Base-by-base conservation (phyloP, 1,140 invertebrate genomes). In the Drosophila quadrilineata region DNA sequence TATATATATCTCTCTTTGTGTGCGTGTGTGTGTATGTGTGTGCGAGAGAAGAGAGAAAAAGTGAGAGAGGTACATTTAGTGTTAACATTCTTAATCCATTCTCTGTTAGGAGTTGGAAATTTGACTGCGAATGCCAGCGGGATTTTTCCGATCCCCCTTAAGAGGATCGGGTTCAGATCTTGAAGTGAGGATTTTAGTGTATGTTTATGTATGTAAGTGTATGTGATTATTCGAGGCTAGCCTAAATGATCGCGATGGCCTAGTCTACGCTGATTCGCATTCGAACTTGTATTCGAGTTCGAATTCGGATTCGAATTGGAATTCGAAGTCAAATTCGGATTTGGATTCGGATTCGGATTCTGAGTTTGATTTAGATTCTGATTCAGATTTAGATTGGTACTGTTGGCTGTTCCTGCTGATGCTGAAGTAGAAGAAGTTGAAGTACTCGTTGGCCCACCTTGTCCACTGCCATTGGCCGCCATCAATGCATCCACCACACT, bases 371-470 rank as follows among this genome's bases (percentile, higher is more conserved):
- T 67, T 71, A 45, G 60, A 48, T 53, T 60, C 21, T 31, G 46
- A 52, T 52, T 52, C 36, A 66, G 35, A 57, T 46, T 71, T 43
- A 40, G 22, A 66, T 35, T 71, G 41, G n/a, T n/a, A n/a, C 75
- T 41, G 73, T 46, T 49, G 52, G 56, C 40, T 57, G 43, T 56
- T 43, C 56, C 33, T 28, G 29, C 49, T 58, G 57, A 75, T 53
- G n/a, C 60, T 66, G 49, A 12, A 73, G 71, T 63, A 53, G 59
- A 28, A 70, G 75, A 48, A 60, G 74, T 53, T 41, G 73, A 65
- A 38, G 75, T 74, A 74, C 73, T 76, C 75, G 80, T 88, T 88
- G 84, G 73, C 87, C 87, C 87, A 89, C 87, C 87, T 89, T 89
- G 87, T 88, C 52, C 52, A 17, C 12, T 54, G 67, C 75, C 70